Evolutionary conservation across 2,113 vertebrate species (phyloP), one percentile per base, ranked within the genome.

Genomic region (Scolopax mira): DNA sequence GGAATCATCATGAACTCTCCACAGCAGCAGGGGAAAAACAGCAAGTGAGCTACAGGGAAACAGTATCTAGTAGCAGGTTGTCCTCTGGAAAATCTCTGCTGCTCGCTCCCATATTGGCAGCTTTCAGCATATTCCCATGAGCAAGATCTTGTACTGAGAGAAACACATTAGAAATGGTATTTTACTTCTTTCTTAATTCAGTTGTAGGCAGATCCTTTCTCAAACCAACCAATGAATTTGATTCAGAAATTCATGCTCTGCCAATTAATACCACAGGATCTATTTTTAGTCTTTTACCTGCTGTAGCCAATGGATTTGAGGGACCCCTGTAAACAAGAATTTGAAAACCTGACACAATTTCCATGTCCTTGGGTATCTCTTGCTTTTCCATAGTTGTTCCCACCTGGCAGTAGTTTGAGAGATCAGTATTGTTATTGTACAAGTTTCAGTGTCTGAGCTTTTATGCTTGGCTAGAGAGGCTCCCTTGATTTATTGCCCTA

Each of bases 401-500:
- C 15, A 66, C 22, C 33, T 54, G 58, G 58, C 42, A 35, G 46
- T 37, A 61, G 18, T 73, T 64, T 81, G 55, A 92, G 42, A 67
- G 44, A 86, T 93, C 70, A 71, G 25, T 89, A 58, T 55, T 93
- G 33, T 48, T 61, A 62, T 5, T 85, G 79, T 7, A 67, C 13
- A 23, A 88, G 39, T 90, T 97, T 61, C 18, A 67, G 55, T 19
- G 7, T 65, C 66, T 83, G 51, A 74, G 71, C 4, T 48, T 61
- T 90, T 82, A 83, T 80, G 82, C 79, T 85, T 88, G 82, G 42
- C 27, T 94, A 74, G 91, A 94, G 55, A 93, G 69, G 49, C 71
- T 89, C 27, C 12, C 25, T 94, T 97, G 75, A 96, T 95, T 95
- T 96, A 97, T 92, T 97, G 64, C 61, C 71, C 69, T 85, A 42